These are phyloP conservation scores for Drosophila merina DNA, from an alignment of 2,888 invertebrate genomes.

Conservation along the genomic window DNA sequence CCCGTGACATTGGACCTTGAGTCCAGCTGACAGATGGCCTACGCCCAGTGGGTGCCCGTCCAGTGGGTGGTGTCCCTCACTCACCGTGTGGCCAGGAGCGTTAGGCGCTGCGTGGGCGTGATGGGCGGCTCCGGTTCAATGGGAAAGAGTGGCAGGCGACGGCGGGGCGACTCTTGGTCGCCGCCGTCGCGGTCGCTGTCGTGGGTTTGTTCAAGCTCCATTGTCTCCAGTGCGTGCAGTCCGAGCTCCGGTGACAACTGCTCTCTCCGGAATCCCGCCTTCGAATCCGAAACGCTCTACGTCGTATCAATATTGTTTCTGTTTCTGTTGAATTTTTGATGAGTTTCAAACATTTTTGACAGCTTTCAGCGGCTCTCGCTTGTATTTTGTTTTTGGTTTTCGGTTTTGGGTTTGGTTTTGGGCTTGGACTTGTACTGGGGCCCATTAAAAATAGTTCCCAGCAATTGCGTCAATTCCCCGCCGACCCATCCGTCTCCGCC, in stretches of 20 bases:
- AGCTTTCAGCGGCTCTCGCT: slow-evolving; percentile 11
- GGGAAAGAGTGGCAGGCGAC: slow-evolving; percentile 76
- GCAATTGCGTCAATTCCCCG: slow-evolving; percentile 56
- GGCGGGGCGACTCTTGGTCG: slow-evolving; percentile 3
- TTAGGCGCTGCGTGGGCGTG: slow-evolving; percentile 70
- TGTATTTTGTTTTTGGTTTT: slow-evolving; percentile 4
- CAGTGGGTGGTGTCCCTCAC: slow-evolving; percentile 21
- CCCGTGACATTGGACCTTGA: background rate
- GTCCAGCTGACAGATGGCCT: background rate
- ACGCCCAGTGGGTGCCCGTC: background rate
- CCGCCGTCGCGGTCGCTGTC: background rate
- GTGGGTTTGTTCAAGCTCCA: background rate
- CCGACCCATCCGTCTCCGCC: slow-evolving; percentile 7
- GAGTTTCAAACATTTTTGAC: slow-evolving; percentile 71
- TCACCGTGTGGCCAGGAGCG: slow-evolving; percentile 68
- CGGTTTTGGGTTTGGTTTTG: slow-evolving; percentile 5
- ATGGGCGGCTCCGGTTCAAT: slow-evolving; percentile 67
- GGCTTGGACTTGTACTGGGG: slow-evolving; percentile 1
- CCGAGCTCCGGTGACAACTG: slow-evolving; percentile 25
- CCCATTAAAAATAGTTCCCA: slow-evolving; percentile 51
- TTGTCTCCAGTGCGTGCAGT: slow-evolving; percentile 17
- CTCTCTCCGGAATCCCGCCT: slow-evolving; percentile 15
- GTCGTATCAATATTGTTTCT: slow-evolving; percentile 26
- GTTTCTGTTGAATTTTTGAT: slow-evolving; percentile 62
- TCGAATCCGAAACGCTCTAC: slow-evolving; percentile 5